Evolutionary conservation across 2,888 invertebrate species (phyloP), one percentile per base, ranked within the genome.

Genomic region (Taphrorychus bicolor): DNA sequence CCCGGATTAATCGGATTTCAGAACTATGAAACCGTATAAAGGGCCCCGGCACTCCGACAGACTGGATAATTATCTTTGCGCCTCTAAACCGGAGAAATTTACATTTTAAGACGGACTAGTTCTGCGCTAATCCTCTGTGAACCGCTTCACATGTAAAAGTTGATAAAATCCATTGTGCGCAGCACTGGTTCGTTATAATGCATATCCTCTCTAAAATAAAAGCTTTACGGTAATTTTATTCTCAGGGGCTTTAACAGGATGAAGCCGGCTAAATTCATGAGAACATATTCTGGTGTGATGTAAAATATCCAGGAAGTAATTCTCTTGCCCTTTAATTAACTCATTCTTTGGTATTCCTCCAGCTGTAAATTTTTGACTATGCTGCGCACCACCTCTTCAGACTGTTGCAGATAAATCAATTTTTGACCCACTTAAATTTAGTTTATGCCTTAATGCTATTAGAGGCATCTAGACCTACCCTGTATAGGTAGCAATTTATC

Each of bases 1-100:
- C 59, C 77, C 76, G 76, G 79, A 81, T 81, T 80, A 82, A 81
- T 81, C 80, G 79, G 80, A 82, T 82, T 81, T 78, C 79, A 75
- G 64, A 81, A 79, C 79, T 81, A 80, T 76, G 81, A 80, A 79
- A 79, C 81, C 81, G 79, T 82, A 78, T 79, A 81, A 80, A 81
- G 79, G 66, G 60, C 41, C 59, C 49, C 42, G 48, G 22, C 56
- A 51, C 54, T 66, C 72, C 79, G 78, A 78, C 76, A 77, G 75
- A 77, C 79, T 79, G 80, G 76, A 80, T 81, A 80, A 81, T 81
- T 80, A 80, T 79, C 78, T 78, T 76, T 77, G 76, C 54, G 72
- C 73, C 75, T 74, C 74, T 74, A 74, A 78, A 76, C 76, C 78
- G 76, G 56, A 32, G 77, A 76, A 80, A 81, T 80, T 80, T 80